Percentiles rank a stretch among this genome's conserved stretches.
These are phyloP conservation scores for Syngnathus floridae DNA, from an alignment of 2,113 vertebrate genomes.

Conservation along the genomic window DNA sequence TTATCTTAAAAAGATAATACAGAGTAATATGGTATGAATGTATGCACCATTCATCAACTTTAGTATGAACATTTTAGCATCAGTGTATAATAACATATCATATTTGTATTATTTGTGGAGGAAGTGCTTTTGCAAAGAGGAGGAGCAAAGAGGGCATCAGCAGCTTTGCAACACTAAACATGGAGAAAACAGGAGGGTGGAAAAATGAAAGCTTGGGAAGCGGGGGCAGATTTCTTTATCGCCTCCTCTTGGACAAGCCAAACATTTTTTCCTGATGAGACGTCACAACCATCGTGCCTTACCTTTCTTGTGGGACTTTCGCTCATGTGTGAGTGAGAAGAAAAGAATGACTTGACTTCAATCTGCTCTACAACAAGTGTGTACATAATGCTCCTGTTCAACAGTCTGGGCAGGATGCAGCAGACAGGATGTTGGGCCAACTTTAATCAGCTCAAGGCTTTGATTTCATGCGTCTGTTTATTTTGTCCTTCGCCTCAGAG, in stretches of 20 bases:
- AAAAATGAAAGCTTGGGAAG: neutral
- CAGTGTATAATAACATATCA: neutral
- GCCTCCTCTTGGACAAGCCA: conserved; percentile 5
- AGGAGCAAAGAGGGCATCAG: conserved; percentile 3
- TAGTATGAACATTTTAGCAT: neutral
- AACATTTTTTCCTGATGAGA: conserved; percentile 46
- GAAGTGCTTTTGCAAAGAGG: conserved; percentile 27
- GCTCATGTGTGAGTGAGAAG: conserved; percentile 2
- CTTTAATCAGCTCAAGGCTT: conserved; percentile 46
- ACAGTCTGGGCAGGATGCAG: conserved; percentile 38
- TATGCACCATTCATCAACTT: neutral
- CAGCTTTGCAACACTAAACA: conserved; percentile 15
- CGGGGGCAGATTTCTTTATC: conserved; percentile 7
- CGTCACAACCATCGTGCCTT: conserved; percentile 13
- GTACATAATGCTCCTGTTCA: conserved; percentile 35
- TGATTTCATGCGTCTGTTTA: conserved; percentile 43
- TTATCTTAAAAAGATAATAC: neutral
- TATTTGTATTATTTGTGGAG: neutral
- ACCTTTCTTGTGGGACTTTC: conserved; percentile 25
- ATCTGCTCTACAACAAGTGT: conserved; percentile 8
- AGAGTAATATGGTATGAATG: neutral
- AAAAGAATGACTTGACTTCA: conserved; percentile 17
- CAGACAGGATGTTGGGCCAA: conserved; percentile 40
- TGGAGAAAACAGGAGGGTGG: conserved; percentile 26
- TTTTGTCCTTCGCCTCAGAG: conserved; percentile 26